Base-by-base conservation (phyloP, 2,797 vertebrate species). In the Streptopelia turtur region DNA sequence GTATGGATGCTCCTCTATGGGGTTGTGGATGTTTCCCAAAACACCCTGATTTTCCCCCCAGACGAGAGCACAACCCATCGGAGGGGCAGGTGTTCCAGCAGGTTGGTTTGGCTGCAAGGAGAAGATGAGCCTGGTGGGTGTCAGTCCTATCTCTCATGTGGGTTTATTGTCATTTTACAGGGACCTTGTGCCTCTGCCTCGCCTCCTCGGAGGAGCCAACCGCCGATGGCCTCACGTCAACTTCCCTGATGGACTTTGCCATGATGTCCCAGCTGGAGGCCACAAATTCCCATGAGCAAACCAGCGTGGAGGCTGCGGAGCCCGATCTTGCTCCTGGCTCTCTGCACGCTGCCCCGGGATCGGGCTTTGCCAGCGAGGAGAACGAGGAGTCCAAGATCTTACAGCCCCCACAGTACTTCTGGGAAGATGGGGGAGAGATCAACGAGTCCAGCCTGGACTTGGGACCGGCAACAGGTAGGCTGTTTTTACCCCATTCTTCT, bases 291-390 rank as follows among this genome's bases (percentile, higher is more conserved):
- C 96, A 95, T 0, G 98, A 98, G 45, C 96, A 95, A 77, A 84
- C 88, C 30, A 96, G 71, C 64, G 77, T 50, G 0, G 93, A 96
- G n/a, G 69, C 92, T 55, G 66, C 45, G 0, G 96, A 97, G 59
- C 76, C 91, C 1, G 97, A 98, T 27, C 89, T 94, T 83, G 72
- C 75, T 15, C 95, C 97, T 27, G 85, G 95, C 31, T 94, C 98
- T 12, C 94, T 98, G 70, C 98, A 98, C 27, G 97, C 96, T 39
- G 98, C 98, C 16, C 98, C 98, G 0, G 98, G 98, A 74, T 99
- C 98, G 0, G 98, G 98, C 75, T 98, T 98, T 96, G 97, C 98
- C 94, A 98, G 98, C 0, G 98, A 98, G 84, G 98, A 98, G 61
- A 98, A 98, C 23, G 98, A 98, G 16, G 97, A 98, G 68, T 98